A percentile compares a stretch with the other conserved stretches of the same genome.
These are phyloP conservation scores for Lithodes maja DNA, from an alignment of 2,888 invertebrate genomes.

Conservation along the genomic window DNA sequence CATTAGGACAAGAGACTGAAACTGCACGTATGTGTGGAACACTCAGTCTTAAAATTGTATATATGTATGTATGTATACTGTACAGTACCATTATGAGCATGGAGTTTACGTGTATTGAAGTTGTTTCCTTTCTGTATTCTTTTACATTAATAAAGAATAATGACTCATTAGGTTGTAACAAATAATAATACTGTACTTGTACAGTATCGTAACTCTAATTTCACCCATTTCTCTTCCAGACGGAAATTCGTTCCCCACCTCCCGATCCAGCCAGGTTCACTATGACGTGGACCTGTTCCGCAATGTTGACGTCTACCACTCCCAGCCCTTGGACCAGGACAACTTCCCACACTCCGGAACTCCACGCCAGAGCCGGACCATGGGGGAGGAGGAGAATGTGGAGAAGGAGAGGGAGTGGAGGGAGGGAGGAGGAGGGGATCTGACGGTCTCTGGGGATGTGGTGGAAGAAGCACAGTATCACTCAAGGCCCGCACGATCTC, in stretches of 20 bases:
- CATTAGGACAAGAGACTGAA: too few species aligned
- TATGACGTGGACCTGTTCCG: conserved; percentile 59
- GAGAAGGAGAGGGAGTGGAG: conserved; percentile 1
- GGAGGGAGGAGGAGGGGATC: background rate
- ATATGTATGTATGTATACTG: too few species aligned
- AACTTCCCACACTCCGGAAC: background rate
- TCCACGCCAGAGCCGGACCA: conserved; percentile 21
- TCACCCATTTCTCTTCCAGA: background rate
- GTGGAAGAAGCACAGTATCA: conserved; percentile 51
- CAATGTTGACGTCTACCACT: conserved; percentile 58
- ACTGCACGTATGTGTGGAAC: too few species aligned
- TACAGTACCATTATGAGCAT: too few species aligned
- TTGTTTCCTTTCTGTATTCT: too few species aligned
- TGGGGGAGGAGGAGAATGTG: conserved; percentile 9
- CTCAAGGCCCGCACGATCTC: conserved; percentile 20
- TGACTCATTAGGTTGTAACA: too few species aligned
- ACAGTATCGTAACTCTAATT: too few species aligned
- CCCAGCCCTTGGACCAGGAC: conserved; percentile 38
- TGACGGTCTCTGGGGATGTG: conserved; percentile 47
- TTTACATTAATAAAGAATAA: too few species aligned
- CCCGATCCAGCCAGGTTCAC: conserved; percentile 47
- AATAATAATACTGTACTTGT: too few species aligned
- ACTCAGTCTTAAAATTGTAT: too few species aligned
- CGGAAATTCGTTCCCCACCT: conserved; percentile 43
- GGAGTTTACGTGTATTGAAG: too few species aligned